A percentile compares a stretch with the other conserved stretches of the same genome.
Conservation (phyloP, 64 coral and sea anemone species). For the Porites lutea region DNA sequence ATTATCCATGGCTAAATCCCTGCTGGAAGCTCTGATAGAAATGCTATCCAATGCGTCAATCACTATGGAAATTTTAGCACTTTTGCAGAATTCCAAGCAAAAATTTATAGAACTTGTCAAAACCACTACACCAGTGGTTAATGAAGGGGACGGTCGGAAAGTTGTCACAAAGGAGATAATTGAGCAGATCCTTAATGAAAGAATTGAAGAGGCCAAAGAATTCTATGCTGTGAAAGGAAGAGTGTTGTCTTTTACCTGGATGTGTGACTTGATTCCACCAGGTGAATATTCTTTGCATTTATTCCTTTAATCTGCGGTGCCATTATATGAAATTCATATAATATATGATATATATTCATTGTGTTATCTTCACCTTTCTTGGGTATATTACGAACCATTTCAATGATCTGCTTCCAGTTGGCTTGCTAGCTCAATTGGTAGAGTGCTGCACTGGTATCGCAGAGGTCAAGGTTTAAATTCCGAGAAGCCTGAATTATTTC, state of each 20-base stretch:
- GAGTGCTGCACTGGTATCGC: too few relatives aligned
- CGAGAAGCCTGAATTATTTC: too few relatives aligned
- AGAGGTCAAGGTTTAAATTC: too few relatives aligned
- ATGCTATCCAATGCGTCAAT: background rate
- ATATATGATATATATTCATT: too few relatives aligned
- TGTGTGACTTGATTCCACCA: constrained; percentile 4
- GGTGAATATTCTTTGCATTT: constrained; percentile 26
- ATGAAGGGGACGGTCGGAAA: background rate
- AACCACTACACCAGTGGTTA: background rate
- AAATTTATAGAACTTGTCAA: constrained; percentile 41
- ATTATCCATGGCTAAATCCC: constrained; percentile 14
- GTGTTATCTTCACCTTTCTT: too few relatives aligned
- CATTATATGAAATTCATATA: too few relatives aligned
- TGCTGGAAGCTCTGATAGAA: background rate
- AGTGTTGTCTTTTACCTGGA: background rate
- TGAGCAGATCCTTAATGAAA: background rate
- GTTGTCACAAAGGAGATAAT: background rate
- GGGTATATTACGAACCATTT: too few relatives aligned
- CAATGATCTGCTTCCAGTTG: too few relatives aligned
- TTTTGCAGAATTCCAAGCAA: background rate
- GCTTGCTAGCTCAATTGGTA: too few relatives aligned
- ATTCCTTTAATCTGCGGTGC: too few relatives aligned
- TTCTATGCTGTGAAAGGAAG: background rate
- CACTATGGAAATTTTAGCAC: background rate
- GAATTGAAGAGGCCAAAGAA: constrained; percentile 14